A percentile compares a stretch with the other conserved stretches of the same genome.
These are phyloP conservation scores for Parasteatoda tepidariorum DNA, from an alignment of 1,140 invertebrate species.

Conservation along the genomic window DNA sequence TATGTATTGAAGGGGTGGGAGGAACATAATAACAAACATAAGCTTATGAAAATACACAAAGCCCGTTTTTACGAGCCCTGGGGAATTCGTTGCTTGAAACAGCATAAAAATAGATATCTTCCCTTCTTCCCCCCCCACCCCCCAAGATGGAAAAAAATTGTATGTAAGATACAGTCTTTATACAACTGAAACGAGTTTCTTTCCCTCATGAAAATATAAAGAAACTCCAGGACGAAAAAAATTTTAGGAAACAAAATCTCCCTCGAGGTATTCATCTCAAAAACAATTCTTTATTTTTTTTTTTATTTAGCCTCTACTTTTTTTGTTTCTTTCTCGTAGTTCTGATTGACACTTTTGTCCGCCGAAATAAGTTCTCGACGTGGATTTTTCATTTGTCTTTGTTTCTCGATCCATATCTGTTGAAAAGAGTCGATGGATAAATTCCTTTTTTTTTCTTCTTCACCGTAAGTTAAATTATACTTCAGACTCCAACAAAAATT, in stretches of 20 bases:
- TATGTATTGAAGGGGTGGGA: background rate
- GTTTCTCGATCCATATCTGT: constrained; percentile 39
- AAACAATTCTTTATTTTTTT: constrained; percentile 22
- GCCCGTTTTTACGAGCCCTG: constrained; percentile 6
- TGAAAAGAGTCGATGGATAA: background rate
- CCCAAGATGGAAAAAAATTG: background rate
- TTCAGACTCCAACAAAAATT: too few relatives aligned
- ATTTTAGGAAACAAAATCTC: background rate
- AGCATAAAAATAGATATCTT: constrained; percentile 36
- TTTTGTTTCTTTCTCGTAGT: too few relatives aligned
- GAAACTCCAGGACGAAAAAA: constrained; percentile 19
- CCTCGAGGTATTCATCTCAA: constrained; percentile 18
- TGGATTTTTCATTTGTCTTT: constrained; percentile 49
- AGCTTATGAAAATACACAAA: constrained; percentile 56
- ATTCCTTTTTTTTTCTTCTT: constrained; percentile 11
- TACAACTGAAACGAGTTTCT: constrained; percentile 47
- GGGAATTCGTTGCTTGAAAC: constrained; percentile 34
- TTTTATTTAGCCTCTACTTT: background rate
- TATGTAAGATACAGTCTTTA: constrained; percentile 11
- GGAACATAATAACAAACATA: constrained; percentile 51
- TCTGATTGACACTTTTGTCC: constrained; percentile 56
- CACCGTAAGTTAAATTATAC: background rate
- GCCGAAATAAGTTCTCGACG: constrained; percentile 21
- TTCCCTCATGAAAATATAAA: constrained; percentile 45
- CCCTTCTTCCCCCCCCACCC: background rate